Base-by-base conservation (phyloP, 1,140 invertebrate genomes). In the Drosophila bocki region DNA sequence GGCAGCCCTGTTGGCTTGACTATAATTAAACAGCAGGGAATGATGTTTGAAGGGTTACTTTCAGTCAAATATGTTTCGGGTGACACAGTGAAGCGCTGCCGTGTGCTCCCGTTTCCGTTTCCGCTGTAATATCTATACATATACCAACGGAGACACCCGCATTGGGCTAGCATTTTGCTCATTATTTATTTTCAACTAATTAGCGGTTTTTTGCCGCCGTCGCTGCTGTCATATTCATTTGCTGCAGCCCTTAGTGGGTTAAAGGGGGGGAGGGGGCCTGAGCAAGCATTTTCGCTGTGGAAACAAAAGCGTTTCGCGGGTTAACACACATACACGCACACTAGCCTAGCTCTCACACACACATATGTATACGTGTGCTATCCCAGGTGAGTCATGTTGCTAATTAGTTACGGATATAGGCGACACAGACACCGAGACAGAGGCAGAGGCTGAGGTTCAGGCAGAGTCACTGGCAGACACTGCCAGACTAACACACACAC, bases 101-200 rank as follows among this genome's bases (percentile, higher is more conserved):
- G 13, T 11, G 53, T 26, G 37, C 42, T 29, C 47, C 72, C 41
- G 29, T 33, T 63, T 39, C 78, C 54, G 47, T 32, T 59, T 26
- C 58, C 57, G 70, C 29, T 69, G 19, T 32, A 17, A 9, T 65
- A 17, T 19, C 41, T 7, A 22, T 32, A 15, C 13, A 15, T 7
- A 41, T 41, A 15, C 41, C 56, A 22, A 0, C 12, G 32, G 19
- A 57, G 19, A 57, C 63, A 45, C 70, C 68, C 69, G 62, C 82
- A 72, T 64, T 79, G 63, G 68, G 62, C 64, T n/a, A 62, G 80
- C 69, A 72, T 48, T 64, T 74, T 61, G 64, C 76, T 87, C 77
- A 78, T 88, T 88, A 88, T 87, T 88, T 88, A 87, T 87, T 87
- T 87, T 87, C 80, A 87, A 74, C 83, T 88, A 87, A 87, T 87